Percentiles rank a stretch among this genome's conserved stretches.
Evolutionary conservation across 2,113 vertebrate genomes (phyloP).

Genomic region (Corythoichthys intestinalis): DNA sequence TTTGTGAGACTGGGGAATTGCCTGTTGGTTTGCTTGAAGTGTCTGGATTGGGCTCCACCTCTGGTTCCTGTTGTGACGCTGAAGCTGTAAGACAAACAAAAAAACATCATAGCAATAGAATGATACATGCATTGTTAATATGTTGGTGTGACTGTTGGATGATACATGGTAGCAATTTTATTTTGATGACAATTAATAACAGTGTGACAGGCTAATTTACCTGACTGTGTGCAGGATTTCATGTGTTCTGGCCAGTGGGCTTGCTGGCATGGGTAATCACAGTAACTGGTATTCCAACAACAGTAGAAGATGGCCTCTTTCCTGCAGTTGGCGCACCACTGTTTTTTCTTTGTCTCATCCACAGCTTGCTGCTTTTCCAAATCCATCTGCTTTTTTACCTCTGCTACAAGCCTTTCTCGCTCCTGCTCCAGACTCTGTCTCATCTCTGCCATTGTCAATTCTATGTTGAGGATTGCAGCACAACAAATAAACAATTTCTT

Average conservation of each 20-base stretch:
- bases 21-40: constrained; percentile 78
- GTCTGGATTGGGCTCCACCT: constrained; percentile 80
- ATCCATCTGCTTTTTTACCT: constrained; percentile 94
- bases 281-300: constrained; percentile 98
- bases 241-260: constrained; percentile 98
- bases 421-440: constrained; percentile 96
- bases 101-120: constrained; percentile 5
- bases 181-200: not conserved
- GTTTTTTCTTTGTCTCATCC: constrained; percentile 97
- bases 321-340: constrained; percentile 96
- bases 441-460: constrained; percentile 98
- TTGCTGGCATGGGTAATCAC: constrained; percentile 96
- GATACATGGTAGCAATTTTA: no score
- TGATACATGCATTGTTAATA: not conserved
- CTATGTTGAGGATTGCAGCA: constrained; percentile 52
- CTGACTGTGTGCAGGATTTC: constrained; percentile 98
- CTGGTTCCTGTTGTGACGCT: constrained; percentile 89
- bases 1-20: constrained; percentile 74
- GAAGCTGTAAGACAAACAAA: constrained; percentile 66
- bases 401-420: constrained; percentile 84
- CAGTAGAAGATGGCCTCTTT: constrained; percentile 98
- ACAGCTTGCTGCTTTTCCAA: constrained; percentile 91
- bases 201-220: constrained; percentile 61
- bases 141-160: not conserved
- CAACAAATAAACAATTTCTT: not conserved